A percentile compares a stretch with the other conserved stretches of the same genome.
phyloP scores from a whole-genome alignment of 2,113 vertebrate species.

The Silurus asotus region DNA sequence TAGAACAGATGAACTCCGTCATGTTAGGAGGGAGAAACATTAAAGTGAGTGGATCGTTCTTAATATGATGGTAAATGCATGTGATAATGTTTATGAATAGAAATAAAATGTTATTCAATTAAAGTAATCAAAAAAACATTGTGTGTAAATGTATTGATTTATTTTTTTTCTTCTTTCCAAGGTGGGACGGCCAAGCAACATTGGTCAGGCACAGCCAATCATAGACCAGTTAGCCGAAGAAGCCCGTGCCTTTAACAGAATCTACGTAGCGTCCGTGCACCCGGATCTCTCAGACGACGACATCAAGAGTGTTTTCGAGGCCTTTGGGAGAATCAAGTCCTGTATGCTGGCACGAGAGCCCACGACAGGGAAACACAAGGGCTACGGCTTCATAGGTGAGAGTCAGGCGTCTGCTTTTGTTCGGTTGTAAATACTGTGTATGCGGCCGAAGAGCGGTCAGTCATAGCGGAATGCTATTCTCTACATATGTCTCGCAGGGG shows the following conservation, averaged over 20 bases:
- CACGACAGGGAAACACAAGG: constrained; percentile 93
- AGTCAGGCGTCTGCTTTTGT: neutral
- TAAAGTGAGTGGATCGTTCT: constrained; percentile 76
- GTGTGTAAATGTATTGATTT: neutral
- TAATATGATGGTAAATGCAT: no score
- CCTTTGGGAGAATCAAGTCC: constrained; percentile 96
- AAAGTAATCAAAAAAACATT: neutral
- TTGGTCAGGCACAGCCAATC: constrained; percentile 97
- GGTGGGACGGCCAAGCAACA: constrained; percentile 98
- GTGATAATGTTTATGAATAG: no score
- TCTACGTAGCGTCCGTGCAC: constrained; percentile 96
- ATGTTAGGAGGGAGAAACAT: constrained; percentile 98
- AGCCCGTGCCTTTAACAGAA: constrained; percentile 94
- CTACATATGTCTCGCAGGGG: constrained; percentile 58
- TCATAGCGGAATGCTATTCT: constrained; percentile 58
- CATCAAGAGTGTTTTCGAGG: constrained; percentile 98
- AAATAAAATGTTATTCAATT: neutral
- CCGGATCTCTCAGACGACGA: constrained; percentile 96
- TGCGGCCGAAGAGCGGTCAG: constrained; percentile 54
- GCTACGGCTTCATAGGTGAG: constrained; percentile 98
- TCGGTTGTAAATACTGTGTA: constrained; percentile 51
- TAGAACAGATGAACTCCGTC: constrained; percentile 99
- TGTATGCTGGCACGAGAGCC: constrained; percentile 93
- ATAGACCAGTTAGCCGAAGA: constrained; percentile 98
- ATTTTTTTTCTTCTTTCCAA: constrained; percentile 58